Evolutionary conservation across 2,888 invertebrate genomes (phyloP).

Genomic region (Eupithecia insigniata): DNA sequence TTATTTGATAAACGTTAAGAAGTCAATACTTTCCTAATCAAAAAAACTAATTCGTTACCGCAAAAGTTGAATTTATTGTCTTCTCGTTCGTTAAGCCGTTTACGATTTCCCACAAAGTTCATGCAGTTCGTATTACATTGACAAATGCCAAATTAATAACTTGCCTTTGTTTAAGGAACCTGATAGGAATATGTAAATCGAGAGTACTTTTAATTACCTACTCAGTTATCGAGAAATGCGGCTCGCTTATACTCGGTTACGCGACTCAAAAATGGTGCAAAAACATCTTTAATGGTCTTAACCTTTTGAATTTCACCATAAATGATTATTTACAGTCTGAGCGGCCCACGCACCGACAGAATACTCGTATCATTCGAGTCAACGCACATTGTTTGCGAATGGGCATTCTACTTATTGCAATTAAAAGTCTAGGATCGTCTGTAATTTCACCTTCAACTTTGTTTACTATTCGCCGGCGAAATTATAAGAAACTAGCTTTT

Average conservation of each 20-base stretch:
- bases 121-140: conserved; percentile 37
- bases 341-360: conserved; percentile 49
- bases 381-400: conserved; percentile 26
- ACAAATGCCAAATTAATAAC: conserved; percentile 42
- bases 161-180: conserved; percentile 32
- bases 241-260: conserved; percentile 57
- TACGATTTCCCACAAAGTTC: conserved; percentile 32
- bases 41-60: background rate
- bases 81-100: background rate
- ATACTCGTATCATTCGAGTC: conserved; percentile 30
- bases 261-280: conserved; percentile 54
- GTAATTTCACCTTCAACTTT: conserved; percentile 2
- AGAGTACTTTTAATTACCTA: conserved; percentile 47
- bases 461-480: background rate
- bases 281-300: conserved; percentile 68
- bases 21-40: background rate
- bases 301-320: conserved; percentile 73
- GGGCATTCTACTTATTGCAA: conserved; percentile 15
- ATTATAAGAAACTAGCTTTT: background rate
- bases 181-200: conserved; percentile 50
- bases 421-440: conserved; percentile 8
- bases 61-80: background rate
- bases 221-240: conserved; percentile 54
- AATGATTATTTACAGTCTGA: conserved; percentile 66
- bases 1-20: background rate